Conservation (phyloP, 2,797 vertebrate genomes). For the Tolypeutes matacus region DNA sequence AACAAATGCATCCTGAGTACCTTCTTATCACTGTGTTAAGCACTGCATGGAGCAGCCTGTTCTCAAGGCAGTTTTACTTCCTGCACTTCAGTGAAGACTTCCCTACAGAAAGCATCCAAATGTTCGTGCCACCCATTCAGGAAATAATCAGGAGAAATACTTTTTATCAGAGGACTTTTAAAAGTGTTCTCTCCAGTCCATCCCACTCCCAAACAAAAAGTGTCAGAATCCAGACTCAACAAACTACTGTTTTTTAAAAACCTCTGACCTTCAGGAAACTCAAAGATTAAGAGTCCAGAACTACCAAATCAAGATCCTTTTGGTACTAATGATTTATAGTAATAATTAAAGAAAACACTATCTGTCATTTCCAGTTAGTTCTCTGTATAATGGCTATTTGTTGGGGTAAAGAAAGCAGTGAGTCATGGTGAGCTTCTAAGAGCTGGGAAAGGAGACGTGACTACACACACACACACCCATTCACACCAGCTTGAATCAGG, state of each 20-base stretch:
- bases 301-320: conserved; percentile 17
- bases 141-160: background rate
- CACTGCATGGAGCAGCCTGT: conserved; percentile 23
- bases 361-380: conserved; percentile 67
- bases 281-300: background rate
- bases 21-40: conserved; percentile 25
- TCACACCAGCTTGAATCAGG: conserved; percentile 10
- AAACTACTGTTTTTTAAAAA: conserved; percentile 38
- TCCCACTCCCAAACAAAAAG: conserved; percentile 13
- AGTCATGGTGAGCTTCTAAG: conserved; percentile 45
- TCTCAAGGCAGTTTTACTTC: conserved; percentile 49
- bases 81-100: background rate
- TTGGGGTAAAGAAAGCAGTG: background rate
- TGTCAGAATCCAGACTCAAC: background rate
- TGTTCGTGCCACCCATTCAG: background rate
- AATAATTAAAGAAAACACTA: conserved; percentile 60
- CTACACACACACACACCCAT: background rate
- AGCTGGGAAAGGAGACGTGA: background rate
- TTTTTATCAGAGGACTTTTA: background rate
- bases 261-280: conserved; percentile 43
- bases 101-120: conserved; percentile 21
- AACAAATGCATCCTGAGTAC: conserved; percentile 62
- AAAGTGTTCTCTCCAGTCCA: background rate
- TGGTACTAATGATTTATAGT: conserved; percentile 32
- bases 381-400: conserved; percentile 2